Base-by-base conservation (phyloP, 23 tunicate genomes). In the Phallusia fumigata region DNA sequence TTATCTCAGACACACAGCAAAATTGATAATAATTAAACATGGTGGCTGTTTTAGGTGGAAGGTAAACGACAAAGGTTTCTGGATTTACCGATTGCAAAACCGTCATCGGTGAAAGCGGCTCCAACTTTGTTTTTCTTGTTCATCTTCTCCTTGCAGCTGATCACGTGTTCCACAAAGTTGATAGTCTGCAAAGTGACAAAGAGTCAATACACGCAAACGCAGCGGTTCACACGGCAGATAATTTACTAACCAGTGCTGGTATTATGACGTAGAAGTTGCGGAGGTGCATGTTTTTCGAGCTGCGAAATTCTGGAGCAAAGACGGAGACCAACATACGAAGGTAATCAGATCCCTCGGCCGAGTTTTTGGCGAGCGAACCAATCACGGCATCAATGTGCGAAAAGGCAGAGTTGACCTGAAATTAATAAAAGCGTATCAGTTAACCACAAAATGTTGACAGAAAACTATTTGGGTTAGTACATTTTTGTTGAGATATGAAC, bases 91-190 rank as follows among this genome's bases (percentile, higher is more conserved):
- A 93, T 93, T 16, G 98, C 98, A 65, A 93, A 93, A 18, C 98
- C 98, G 36, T 93, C 98, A 52, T 93, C 98, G 3, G 98, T 93
- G 77, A 93, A 93, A 52, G 98, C 87, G 10, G 98, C 98, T n/a
- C 98, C 98, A 0, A 74, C 82, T 82, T 93, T 93, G 77, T 93
- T 93, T 85, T 93, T 93, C 80, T 93, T 93, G 76, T 84, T 93
- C 98, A 93, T 93, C 64, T 93, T 93, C 79, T 93, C 98, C 81
- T 93, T 93, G 82, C 98, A 86, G 35, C 82, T 78, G 24, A 93
- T 93, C 31, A 85, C 82, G 75, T 93, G 87, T 69, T 93, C 98
- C 69, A 93, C 98, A 65, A 93, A 93, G 65, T 93, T 93, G 69
- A 93, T 30, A 31, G 98, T 93, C 93, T 90, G 40, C 16, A 58